Evolutionary conservation across 1,140 invertebrate genomes (phyloP).

Genomic region (Phymastichus coffea): DNA sequence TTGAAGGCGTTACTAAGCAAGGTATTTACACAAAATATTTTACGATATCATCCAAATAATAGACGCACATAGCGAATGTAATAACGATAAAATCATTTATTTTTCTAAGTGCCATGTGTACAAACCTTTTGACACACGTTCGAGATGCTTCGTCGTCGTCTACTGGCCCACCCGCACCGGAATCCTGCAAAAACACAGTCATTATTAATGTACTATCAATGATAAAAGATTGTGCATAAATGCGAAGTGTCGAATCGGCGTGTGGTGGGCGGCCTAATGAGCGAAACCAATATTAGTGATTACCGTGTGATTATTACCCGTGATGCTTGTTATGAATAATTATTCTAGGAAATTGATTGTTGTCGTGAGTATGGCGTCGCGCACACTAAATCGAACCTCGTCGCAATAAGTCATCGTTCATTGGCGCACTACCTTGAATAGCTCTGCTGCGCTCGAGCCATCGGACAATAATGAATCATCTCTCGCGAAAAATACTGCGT

Average conservation of each 20-base stretch:
- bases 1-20: too few species aligned
- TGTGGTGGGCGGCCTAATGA: too few species aligned
- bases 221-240: not conserved
- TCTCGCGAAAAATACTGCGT: too few species aligned
- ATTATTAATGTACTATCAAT: conserved; percentile 20
- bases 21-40: too few species aligned
- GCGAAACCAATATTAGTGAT: too few species aligned
- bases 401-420: not conserved
- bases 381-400: not conserved
- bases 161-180: conserved; percentile 52
- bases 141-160: conserved; percentile 56
- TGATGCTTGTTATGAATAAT: conserved; percentile 2
- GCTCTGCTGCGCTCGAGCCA: too few species aligned
- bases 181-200: conserved; percentile 55
- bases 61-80: too few species aligned
- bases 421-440: not conserved
- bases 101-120: too few species aligned
- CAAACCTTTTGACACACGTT: conserved; percentile 57
- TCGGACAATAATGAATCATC: too few species aligned
- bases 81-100: too few species aligned
- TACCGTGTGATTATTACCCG: not conserved
- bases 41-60: too few species aligned
- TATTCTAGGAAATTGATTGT: not conserved
- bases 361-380: not conserved
- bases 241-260: too few species aligned